A percentile compares a stretch with the other conserved stretches of the same genome.
Evolutionary conservation across 2,888 invertebrate genomes (phyloP).

Genomic region (Zaprionus lineosus): DNA sequence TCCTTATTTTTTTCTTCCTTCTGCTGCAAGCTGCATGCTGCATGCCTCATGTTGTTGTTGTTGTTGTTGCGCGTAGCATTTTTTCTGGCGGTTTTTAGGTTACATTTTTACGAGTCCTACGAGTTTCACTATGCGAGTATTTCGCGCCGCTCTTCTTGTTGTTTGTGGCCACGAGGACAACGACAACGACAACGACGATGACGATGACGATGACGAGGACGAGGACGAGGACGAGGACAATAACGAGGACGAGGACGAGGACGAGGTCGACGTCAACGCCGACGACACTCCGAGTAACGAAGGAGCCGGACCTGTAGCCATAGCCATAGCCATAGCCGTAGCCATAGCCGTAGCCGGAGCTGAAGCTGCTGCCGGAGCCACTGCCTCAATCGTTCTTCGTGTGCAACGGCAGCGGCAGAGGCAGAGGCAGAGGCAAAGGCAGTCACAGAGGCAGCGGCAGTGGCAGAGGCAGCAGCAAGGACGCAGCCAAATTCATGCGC

Average conservation of each 20-base stretch:
- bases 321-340: no score
- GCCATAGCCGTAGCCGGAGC: no score
- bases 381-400: slow-evolving; percentile 50
- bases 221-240: no score
- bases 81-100: slow-evolving; percentile 80
- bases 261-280: slow-evolving; percentile 15
- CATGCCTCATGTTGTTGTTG: slow-evolving; percentile 17
- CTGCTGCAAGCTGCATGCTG: slow-evolving; percentile 23
- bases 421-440: no score
- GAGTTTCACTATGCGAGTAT: slow-evolving; percentile 58
- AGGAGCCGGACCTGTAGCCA: slow-evolving; percentile 53
- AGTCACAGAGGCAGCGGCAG: no score
- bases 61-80: slow-evolving; percentile 57
- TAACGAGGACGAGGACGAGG: slow-evolving; percentile 14
- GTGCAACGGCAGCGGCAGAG: slow-evolving; percentile 32
- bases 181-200: slow-evolving; percentile 60
- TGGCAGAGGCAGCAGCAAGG: slow-evolving; percentile 52
- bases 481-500: slow-evolving; percentile 70
- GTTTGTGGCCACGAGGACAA: slow-evolving; percentile 39
- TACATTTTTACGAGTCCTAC: slow-evolving; percentile 78
- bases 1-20: slow-evolving; percentile 3
- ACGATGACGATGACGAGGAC: no score
- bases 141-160: slow-evolving; percentile 49
- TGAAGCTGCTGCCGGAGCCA: slow-evolving; percentile 4
- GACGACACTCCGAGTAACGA: slow-evolving; percentile 56